A percentile compares a stretch with the other conserved stretches of the same genome.
Evolutionary conservation across 1,140 invertebrate genomes (phyloP).

Genomic region (Bombus consobrinus): DNA sequence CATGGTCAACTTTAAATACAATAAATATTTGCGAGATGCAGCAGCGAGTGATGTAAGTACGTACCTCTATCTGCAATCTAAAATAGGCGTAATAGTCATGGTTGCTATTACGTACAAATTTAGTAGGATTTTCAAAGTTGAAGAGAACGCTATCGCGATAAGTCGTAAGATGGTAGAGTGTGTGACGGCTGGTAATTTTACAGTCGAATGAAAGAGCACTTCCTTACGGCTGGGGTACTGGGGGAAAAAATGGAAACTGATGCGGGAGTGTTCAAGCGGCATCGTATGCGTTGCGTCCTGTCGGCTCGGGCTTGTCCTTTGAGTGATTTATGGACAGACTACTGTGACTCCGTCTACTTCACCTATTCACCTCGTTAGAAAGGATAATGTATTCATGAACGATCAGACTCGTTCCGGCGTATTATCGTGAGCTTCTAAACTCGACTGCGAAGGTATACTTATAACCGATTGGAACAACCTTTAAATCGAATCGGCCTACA

Average conservation of each 20-base stretch:
- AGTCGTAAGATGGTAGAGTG: slow-evolving; percentile 1
- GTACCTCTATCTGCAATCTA: too few species aligned
- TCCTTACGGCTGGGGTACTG: background rate
- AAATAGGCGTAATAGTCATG: background rate
- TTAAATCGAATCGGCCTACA: slow-evolving; percentile 24
- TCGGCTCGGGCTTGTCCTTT: slow-evolving; percentile 57
- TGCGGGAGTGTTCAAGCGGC: slow-evolving; percentile 63
- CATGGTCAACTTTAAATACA: too few species aligned
- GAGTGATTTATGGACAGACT: slow-evolving; percentile 78
- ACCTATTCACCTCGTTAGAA: slow-evolving; percentile 80
- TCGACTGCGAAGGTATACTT: background rate
- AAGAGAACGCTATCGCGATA: background rate
- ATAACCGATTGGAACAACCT: background rate
- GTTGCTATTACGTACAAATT: background rate
- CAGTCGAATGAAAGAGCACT: slow-evolving; percentile 57
- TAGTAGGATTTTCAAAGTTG: background rate
- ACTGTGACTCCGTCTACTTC: slow-evolving; percentile 75
- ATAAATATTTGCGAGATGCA: too few species aligned
- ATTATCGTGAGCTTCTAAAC: slow-evolving; percentile 39
- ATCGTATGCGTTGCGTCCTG: slow-evolving; percentile 12
- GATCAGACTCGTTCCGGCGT: slow-evolving; percentile 53
- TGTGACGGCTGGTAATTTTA: slow-evolving; percentile 63
- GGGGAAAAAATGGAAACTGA: slow-evolving; percentile 75
- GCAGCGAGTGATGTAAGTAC: too few species aligned
- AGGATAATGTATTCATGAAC: slow-evolving; percentile 80